Conservation (phyloP, 2,888 invertebrate genomes). For the Netelia fuscicornis region DNA sequence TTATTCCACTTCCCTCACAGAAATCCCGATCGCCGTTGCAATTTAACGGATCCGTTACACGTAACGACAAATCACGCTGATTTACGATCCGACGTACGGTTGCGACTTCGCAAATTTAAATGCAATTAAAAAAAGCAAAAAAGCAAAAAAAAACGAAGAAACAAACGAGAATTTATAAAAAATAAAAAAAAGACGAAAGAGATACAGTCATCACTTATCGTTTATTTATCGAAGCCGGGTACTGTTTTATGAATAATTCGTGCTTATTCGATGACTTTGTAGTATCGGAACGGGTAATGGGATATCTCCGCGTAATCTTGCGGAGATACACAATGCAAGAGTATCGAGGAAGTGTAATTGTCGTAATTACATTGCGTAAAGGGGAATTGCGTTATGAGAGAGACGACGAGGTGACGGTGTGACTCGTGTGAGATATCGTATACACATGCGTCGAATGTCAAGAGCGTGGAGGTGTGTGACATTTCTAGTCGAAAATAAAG, state of each 20-base stretch:
- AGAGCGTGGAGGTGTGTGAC: neutral
- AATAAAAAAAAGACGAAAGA: neutral
- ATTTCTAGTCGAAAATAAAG: neutral
- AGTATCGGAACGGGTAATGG: conserved; percentile 26
- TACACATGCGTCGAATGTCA: neutral
- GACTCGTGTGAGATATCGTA: neutral
- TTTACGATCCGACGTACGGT: conserved; percentile 37
- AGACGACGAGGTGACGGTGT: neutral
- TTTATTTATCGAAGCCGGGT: conserved; percentile 54
- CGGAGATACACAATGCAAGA: neutral
- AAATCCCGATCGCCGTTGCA: conserved; percentile 14
- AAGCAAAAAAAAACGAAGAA: neutral
- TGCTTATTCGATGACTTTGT: conserved; percentile 16
- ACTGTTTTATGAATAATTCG: conserved; percentile 49
- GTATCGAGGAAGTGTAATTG: conserved; percentile 1
- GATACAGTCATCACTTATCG: conserved; percentile 14
- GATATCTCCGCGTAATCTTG: neutral
- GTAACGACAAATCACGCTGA: conserved; percentile 62
- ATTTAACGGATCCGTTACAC: conserved; percentile 50
- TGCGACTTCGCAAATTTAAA: conserved; percentile 25
- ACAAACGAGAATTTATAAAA: conserved; percentile 6
- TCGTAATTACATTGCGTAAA: conserved; percentile 22
- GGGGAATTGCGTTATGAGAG: neutral
- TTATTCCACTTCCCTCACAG: conserved; percentile 10
- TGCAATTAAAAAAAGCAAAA: conserved; percentile 18